Base-by-base conservation (phyloP, 2,888 invertebrate genomes). In the Spodoptera littoralis region DNA sequence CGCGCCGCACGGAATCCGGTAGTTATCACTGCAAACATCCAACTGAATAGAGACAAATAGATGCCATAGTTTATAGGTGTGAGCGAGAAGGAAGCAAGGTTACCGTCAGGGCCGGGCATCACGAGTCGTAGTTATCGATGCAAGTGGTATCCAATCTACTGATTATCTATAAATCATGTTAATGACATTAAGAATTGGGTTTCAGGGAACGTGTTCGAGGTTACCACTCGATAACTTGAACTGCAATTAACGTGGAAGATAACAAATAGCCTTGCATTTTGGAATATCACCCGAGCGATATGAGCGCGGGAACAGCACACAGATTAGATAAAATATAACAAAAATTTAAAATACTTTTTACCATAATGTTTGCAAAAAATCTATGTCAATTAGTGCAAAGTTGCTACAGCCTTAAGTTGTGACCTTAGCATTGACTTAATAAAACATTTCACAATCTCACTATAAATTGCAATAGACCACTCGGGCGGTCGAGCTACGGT, bases 1-100 rank as follows among this genome's bases (percentile, higher is more conserved):
- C 86, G 83, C 71, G 83, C 80, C 86, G 83, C 71, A 83, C 80
- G 91, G 92, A 93, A 93, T 92, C 92, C 93, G 93, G 93, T 88
- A 92, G 93, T 91, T 66, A 86, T 84, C 78, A 80, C 74, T 68
- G 77, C 83, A 80, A 81, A 69, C 72, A 74, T 65, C 75, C 79
- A 73, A 73, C 77, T 67, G 79, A 86, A 92, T 71, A 78, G 88
- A 81, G 92, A 92, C 71, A 70, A 73, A 74, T 60, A 78, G 49
- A 81, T 48, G 9, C 42, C 55, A 45, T 65, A 24, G 13, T 24
- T 13, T n/a, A 47, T 50, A 70, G 43, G 89, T 69, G 77, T 59
- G 88, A 92, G 82, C 82, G 88, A 83, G 92, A 90, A 69, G 65
- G 76, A 72, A 87, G 84, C 93, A 92, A 93, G 93, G 93, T 90